These are phyloP conservation scores for Sus scrofa DNA, from an alignment of 2,113 vertebrate genomes.

Conservation along the genomic window DNA sequence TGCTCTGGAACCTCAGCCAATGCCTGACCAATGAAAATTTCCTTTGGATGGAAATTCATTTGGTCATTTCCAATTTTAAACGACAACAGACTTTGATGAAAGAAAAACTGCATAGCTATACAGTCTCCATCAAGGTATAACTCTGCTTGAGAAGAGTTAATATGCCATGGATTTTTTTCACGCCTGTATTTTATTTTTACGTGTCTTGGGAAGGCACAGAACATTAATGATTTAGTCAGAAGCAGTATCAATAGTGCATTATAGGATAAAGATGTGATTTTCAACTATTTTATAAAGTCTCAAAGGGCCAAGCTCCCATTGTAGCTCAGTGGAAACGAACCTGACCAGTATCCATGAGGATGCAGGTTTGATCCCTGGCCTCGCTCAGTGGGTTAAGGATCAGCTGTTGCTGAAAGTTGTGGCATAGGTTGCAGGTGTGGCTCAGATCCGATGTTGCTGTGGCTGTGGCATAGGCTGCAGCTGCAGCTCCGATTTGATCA, in stretches of 20 bases:
- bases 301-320: neutral
- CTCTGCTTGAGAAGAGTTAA: neutral
- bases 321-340: no score
- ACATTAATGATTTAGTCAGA: neutral
- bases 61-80: neutral
- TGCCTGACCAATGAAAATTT: neutral
- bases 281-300: neutral
- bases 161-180: neutral
- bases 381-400: no score
- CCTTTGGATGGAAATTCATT: constrained; percentile 17
- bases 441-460: no score
- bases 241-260: neutral
- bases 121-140: neutral
- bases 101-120: neutral
- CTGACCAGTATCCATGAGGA: no score
- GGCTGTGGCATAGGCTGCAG: no score
- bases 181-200: neutral
- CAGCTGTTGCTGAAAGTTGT: no score
- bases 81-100: neutral
- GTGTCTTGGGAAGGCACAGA: neutral
- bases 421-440: no score
- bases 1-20: neutral
- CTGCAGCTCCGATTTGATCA: no score
- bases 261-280: neutral
- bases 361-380: no score